These are phyloP conservation scores for Tetramorium alpestre DNA, from an alignment of 1,140 invertebrate genomes.

Conservation along the genomic window DNA sequence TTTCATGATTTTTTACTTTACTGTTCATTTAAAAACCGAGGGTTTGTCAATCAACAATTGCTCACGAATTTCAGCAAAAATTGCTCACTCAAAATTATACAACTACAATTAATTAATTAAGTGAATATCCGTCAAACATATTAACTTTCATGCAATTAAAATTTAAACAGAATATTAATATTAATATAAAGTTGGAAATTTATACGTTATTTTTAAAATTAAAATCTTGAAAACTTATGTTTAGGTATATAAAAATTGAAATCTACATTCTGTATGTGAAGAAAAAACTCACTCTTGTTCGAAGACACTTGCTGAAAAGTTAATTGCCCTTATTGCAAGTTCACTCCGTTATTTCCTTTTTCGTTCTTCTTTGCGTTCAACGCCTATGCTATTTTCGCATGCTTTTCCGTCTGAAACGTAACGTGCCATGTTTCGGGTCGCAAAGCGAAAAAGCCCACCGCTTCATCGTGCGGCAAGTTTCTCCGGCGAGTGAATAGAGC, in stretches of 20 bases:
- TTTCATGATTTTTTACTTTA: background rate
- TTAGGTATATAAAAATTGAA: background rate
- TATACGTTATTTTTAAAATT: too few relatives aligned
- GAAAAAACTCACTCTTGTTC: background rate
- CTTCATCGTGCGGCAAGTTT: slow-evolving; percentile 11
- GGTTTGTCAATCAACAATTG: slow-evolving; percentile 6
- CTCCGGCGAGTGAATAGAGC: slow-evolving; percentile 9
- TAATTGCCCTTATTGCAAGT: slow-evolving; percentile 28
- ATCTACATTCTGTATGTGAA: background rate
- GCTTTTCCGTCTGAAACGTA: slow-evolving; percentile 5
- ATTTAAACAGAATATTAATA: background rate
- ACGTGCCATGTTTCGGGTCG: slow-evolving; percentile 7
- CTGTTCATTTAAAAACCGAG: background rate
- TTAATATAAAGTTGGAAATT: background rate
- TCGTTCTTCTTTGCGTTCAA: background rate
- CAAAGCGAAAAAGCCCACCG: background rate
- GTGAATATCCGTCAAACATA: background rate
- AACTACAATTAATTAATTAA: background rate
- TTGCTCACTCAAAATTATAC: background rate
- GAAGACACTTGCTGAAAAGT: slow-evolving; percentile 5
- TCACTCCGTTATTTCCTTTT: background rate
- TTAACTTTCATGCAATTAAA: slow-evolving; percentile 9
- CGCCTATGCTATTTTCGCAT: background rate
- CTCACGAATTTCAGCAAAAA: background rate
- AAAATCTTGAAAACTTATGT: too few relatives aligned